Evolutionary conservation across 2,113 vertebrate genomes (phyloP).

Genomic region (Sander vitreus): DNA sequence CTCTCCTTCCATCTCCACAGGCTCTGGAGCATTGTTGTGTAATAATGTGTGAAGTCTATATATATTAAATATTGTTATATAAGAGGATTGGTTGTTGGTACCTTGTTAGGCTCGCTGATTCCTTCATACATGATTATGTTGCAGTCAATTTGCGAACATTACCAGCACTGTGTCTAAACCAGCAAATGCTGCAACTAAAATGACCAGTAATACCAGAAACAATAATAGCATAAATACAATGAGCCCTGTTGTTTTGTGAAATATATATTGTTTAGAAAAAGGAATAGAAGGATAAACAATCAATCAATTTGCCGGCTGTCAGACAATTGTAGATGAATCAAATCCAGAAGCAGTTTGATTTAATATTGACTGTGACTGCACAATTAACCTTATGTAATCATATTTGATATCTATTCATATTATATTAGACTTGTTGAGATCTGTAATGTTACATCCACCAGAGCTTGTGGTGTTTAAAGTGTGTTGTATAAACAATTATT

Average conservation of each 20-base stretch:
- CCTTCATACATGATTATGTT: background rate
- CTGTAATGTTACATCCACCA: background rate
- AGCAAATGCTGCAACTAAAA: background rate
- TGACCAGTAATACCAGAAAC: background rate
- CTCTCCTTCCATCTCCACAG: slow-evolving; percentile 51
- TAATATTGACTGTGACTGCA: background rate
- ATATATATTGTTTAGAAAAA: background rate
- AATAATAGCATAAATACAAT: background rate
- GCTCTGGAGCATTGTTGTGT: slow-evolving; percentile 65
- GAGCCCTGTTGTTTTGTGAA: background rate
- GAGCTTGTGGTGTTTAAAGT: background rate
- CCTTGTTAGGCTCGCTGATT: slow-evolving; percentile 24
- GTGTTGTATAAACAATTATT: background rate
- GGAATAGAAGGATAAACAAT: background rate
- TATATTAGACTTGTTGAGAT: background rate
- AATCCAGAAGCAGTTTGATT: background rate
- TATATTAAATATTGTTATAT: slow-evolving; percentile 67
- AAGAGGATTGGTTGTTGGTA: slow-evolving; percentile 40
- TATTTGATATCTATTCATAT: background rate
- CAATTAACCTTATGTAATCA: background rate
- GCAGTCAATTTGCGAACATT: background rate
- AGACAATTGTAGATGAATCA: background rate
- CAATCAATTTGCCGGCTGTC: background rate
- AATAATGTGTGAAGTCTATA: slow-evolving; percentile 62
- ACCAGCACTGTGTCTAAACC: background rate